A percentile compares a stretch with the other conserved stretches of the same genome.
phyloP scores from a whole-genome alignment of 2,797 vertebrate species.

The Myripristis murdjan region DNA sequence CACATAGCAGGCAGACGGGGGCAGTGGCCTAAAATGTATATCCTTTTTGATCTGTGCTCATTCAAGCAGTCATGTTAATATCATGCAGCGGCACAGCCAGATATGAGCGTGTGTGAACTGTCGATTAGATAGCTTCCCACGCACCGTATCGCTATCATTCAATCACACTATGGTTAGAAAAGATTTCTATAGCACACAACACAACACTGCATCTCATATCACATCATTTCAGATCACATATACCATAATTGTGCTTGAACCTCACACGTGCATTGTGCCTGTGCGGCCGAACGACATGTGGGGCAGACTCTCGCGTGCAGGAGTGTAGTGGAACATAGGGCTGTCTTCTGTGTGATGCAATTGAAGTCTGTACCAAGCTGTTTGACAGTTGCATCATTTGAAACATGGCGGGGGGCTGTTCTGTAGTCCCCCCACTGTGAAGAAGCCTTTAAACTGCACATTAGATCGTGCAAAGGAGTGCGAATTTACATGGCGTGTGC shows the following conservation, averaged over 20 bases:
- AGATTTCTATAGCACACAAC: conserved; percentile 17
- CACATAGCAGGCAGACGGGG: conserved; percentile 34
- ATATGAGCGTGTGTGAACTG: conserved; percentile 59
- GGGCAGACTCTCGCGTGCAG: conserved; percentile 54
- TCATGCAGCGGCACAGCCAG: conserved; percentile 55
- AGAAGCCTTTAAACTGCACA: conserved; percentile 69
- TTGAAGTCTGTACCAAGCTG: conserved; percentile 55
- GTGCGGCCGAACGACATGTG: conserved; percentile 45
- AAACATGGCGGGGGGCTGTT: conserved; percentile 59
- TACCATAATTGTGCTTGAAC: conserved; percentile 31
- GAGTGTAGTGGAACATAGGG: conserved; percentile 47
- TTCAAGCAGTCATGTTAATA: conserved; percentile 69
- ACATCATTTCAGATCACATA: conserved; percentile 41
- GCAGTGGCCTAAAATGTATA: conserved; percentile 63
- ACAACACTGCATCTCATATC: conserved; percentile 54
- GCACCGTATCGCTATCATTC: conserved; percentile 21
- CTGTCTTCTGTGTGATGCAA: conserved; percentile 63
- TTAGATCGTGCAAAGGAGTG: conserved; percentile 45
- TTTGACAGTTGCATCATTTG: conserved; percentile 75
- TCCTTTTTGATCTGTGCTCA: conserved; percentile 68
- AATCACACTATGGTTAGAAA: conserved; percentile 18
- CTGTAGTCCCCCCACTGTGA: conserved; percentile 43
- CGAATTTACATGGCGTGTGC: conserved; percentile 19
- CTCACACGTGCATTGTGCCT: conserved; percentile 17
- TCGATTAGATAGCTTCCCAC: conserved; percentile 52